Conservation (phyloP, 1,140 invertebrate genomes). For the Delia radicum region DNA sequence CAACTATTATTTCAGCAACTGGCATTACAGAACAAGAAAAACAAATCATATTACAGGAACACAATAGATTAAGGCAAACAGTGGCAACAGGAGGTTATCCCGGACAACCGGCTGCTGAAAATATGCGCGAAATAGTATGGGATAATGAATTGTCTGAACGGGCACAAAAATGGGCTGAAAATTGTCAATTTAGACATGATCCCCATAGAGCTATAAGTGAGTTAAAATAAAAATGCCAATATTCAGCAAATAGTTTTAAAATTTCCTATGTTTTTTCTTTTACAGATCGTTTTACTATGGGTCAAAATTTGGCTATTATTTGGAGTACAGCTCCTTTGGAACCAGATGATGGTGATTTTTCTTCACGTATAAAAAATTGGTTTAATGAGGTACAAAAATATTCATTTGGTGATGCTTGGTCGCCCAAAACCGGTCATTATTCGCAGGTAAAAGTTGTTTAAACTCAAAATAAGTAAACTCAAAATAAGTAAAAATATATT, state of each 20-base stretch:
- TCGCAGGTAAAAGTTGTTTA: constrained; percentile 65
- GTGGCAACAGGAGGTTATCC: constrained; percentile 76
- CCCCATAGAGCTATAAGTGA: constrained; percentile 63
- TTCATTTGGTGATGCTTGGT: constrained; percentile 66
- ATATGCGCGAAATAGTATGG: constrained; percentile 86
- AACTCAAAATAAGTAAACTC: background rate
- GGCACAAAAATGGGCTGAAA: constrained; percentile 81
- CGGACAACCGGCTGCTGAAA: constrained; percentile 74
- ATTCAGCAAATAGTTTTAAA: background rate
- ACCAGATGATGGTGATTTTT: constrained; percentile 70
- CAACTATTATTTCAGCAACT: constrained; percentile 52
- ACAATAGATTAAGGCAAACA: constrained; percentile 76
- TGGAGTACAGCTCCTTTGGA: constrained; percentile 72
- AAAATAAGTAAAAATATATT: background rate
- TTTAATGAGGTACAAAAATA: constrained; percentile 78
- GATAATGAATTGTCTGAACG: constrained; percentile 80
- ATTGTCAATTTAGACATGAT: constrained; percentile 77
- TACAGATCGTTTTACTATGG: constrained; percentile 72
- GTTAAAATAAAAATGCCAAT: constrained; percentile 48
- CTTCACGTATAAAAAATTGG: constrained; percentile 73
- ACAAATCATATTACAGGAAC: constrained; percentile 72
- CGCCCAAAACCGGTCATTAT: constrained; percentile 74
- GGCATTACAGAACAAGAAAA: constrained; percentile 71
- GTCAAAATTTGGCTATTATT: constrained; percentile 78
- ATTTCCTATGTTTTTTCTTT: constrained; percentile 25